phyloP scores from a whole-genome alignment of 2,797 vertebrate species.

The Podarcis siculus region DNA sequence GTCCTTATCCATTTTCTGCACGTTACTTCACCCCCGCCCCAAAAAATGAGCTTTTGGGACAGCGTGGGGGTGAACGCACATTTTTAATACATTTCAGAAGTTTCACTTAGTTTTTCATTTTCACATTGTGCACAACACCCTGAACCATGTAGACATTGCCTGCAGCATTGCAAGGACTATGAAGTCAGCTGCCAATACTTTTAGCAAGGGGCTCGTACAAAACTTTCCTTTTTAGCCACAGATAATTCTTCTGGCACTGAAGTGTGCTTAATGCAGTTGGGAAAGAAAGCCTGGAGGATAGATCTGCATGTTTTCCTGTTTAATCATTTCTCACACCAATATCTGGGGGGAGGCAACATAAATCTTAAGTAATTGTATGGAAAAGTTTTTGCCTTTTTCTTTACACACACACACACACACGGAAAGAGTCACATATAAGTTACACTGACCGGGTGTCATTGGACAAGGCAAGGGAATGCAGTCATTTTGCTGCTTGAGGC shows the following conservation, averaged over 20 bases:
- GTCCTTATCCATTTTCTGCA: conserved; percentile 3
- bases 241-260: conserved; percentile 58
- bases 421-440: background rate
- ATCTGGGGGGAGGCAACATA: background rate
- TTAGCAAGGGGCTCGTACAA: conserved; percentile 57
- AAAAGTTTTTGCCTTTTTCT: conserved; percentile 43
- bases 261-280: conserved; percentile 55
- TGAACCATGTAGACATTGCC: conserved; percentile 43
- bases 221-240: conserved; percentile 57
- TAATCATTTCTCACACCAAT: conserved; percentile 54
- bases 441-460: background rate
- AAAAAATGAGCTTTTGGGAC: background rate
- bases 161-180: conserved; percentile 56
- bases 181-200: conserved; percentile 63
- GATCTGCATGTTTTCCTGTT: conserved; percentile 53
- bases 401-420: background rate
- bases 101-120: conserved; percentile 43
- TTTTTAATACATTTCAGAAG: conserved; percentile 31
- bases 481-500: background rate
- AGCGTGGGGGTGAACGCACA: background rate
- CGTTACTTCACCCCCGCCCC: background rate
- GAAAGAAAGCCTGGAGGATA: conserved; percentile 48
- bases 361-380: conserved; percentile 41
- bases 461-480: background rate
- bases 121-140: conserved; percentile 1